Conservation (phyloP, 2,113 vertebrate genomes). For the Cinclus cinclus region DNA sequence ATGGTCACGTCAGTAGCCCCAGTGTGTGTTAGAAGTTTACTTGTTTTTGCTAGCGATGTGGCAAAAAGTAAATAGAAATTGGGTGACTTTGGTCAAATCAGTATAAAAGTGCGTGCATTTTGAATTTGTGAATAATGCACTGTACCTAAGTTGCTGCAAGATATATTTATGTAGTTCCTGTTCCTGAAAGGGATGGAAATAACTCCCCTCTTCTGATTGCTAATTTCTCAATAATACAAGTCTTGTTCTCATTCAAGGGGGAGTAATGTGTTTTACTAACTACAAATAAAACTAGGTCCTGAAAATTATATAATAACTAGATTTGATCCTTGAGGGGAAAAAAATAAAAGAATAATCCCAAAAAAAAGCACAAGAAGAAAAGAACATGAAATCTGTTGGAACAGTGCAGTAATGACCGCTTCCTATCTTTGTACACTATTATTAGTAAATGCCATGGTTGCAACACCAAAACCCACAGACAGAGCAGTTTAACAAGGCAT, state of each 20-base stretch:
- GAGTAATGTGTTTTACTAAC: background rate
- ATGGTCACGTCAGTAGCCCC: fast-evolving
- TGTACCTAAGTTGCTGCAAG: background rate
- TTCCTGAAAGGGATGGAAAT: background rate
- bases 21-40: background rate
- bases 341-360: background rate
- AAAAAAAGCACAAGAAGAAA: background rate
- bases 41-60: background rate
- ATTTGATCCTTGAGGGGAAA: background rate
- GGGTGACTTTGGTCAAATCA: background rate
- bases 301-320: background rate
- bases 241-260: background rate
- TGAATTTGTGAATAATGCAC: background rate
- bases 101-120: background rate
- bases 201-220: background rate
- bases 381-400: background rate
- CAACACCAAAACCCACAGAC: background rate
- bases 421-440: background rate
- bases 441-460: background rate
- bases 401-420: fast-evolving
- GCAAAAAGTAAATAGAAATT: background rate
- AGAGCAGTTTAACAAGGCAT: background rate
- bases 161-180: background rate
- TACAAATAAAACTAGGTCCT: background rate
- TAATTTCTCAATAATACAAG: background rate